Conservation (phyloP, 2,888 invertebrate species). For the Amblyjoppa fuscipennis region DNA sequence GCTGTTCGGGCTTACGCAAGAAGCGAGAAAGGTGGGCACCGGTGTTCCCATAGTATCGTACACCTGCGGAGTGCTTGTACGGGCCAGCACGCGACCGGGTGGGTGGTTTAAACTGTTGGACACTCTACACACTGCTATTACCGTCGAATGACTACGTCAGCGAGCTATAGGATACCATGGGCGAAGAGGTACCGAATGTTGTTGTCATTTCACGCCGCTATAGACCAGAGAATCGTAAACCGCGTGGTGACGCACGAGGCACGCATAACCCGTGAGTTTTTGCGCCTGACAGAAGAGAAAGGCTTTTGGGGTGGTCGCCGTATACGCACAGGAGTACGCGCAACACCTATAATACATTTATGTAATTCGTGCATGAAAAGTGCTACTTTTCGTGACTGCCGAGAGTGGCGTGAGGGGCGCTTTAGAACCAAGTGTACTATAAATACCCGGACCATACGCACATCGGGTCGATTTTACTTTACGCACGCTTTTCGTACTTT, state of each 20-base stretch:
- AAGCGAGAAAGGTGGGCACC: constrained; percentile 57
- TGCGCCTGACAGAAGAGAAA: constrained; percentile 30
- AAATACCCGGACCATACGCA: no score
- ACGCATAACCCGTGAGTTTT: neutral
- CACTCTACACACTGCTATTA: constrained; percentile 25
- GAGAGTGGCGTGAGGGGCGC: no score
- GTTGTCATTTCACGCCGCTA: constrained; percentile 4
- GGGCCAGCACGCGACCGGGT: constrained; percentile 59
- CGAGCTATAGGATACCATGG: neutral
- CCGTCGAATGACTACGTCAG: neutral
- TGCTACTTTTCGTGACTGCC: no score
- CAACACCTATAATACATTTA: neutral
- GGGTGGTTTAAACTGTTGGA: constrained; percentile 54
- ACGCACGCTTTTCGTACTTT: no score
- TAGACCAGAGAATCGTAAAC: constrained; percentile 16
- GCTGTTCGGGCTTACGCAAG: constrained; percentile 67
- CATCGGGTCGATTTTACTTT: no score
- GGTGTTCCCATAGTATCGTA: constrained; percentile 13
- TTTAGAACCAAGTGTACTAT: no score
- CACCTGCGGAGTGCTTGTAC: constrained; percentile 2
- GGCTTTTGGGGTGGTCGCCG: constrained; percentile 7
- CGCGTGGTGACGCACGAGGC: constrained; percentile 43
- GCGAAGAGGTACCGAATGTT: constrained; percentile 40
- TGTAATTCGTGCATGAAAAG: neutral
- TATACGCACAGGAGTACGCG: neutral